Conservation (phyloP, 2,797 vertebrate genomes). For the Crenichthys baileyi region DNA sequence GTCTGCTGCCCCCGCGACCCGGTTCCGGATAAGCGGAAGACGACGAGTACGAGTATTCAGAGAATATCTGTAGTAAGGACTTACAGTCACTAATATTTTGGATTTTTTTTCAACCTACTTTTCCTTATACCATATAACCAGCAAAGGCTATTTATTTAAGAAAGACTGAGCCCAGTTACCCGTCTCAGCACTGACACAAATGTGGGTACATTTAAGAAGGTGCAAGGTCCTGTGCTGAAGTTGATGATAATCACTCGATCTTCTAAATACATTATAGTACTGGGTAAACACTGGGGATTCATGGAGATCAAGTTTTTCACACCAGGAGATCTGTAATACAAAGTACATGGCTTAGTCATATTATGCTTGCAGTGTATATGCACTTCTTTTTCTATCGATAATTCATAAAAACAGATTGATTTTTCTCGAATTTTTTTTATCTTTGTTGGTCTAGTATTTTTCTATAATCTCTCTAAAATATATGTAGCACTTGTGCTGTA, state of each 20-base stretch:
- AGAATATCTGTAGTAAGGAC: neutral
- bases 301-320: neutral
- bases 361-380: neutral
- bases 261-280: constrained; percentile 26
- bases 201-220: constrained; percentile 33
- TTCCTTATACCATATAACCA: neutral
- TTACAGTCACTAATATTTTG: neutral
- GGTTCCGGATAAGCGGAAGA: too few relatives aligned
- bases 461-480: too few relatives aligned
- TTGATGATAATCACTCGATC: constrained; percentile 6
- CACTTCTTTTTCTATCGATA: neutral
- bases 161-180: neutral
- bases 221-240: constrained; percentile 24
- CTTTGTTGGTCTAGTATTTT: too few relatives aligned
- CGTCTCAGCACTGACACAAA: neutral
- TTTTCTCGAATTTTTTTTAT: too few relatives aligned
- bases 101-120: neutral
- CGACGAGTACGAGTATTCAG: too few relatives aligned
- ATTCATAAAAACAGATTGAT: neutral
- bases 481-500: too few relatives aligned
- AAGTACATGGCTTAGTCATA: neutral
- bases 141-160: neutral
- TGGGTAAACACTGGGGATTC: neutral
- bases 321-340: neutral
- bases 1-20: too few relatives aligned